Evolutionary conservation across 2,797 vertebrate genomes (phyloP).

Genomic region (Macropus fuliginosus): DNA sequence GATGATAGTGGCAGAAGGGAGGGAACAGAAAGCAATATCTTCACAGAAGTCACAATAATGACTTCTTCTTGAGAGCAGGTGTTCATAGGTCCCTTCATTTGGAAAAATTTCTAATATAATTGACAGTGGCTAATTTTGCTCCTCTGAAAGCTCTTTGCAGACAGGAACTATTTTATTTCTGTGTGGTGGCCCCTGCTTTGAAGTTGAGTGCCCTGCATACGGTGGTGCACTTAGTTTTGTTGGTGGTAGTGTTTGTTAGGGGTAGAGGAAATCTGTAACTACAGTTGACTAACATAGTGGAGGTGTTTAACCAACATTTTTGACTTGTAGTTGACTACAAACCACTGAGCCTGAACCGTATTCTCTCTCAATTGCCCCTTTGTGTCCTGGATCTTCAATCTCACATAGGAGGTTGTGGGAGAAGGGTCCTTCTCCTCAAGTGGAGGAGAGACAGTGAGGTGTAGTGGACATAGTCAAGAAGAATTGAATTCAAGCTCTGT

Average conservation of each 20-base stretch:
- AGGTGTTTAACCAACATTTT: background rate
- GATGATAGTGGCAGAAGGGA: background rate
- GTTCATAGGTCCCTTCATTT: background rate
- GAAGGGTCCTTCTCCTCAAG: too few relatives aligned
- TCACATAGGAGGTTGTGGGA: background rate
- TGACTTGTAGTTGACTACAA: background rate
- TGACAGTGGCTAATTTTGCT: background rate
- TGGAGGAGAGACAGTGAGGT: background rate
- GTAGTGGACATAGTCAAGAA: background rate
- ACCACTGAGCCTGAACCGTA: background rate
- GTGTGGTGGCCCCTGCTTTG: background rate
- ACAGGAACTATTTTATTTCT: background rate
- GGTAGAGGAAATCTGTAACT: too few relatives aligned
- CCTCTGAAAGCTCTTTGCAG: background rate
- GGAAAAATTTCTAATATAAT: background rate
- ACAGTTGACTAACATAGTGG: background rate
- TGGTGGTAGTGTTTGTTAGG: background rate
- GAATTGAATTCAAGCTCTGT: background rate
- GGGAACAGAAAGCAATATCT: background rate
- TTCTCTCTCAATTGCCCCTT: background rate
- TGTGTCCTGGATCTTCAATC: background rate
- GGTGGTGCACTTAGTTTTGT: background rate
- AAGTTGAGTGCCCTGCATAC: background rate
- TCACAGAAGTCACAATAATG: too few relatives aligned
- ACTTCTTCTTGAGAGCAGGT: background rate